These are phyloP conservation scores for Pogonognathellus flavescens DNA, from an alignment of 1,140 invertebrate genomes.

Conservation along the genomic window DNA sequence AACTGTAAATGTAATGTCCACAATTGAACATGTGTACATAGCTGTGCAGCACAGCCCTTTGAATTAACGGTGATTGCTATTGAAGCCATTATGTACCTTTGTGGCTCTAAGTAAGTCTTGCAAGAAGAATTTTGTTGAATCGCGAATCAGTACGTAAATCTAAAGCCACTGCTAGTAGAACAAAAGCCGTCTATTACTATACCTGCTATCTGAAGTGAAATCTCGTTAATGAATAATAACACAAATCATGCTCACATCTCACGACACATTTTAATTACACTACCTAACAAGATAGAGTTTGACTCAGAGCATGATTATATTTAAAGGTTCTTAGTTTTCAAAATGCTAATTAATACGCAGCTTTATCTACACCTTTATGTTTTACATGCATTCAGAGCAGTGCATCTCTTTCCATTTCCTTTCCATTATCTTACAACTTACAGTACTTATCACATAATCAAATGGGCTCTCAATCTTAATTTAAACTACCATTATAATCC, in stretches of 20 bases:
- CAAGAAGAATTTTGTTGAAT: neutral
- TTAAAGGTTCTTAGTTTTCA: neutral
- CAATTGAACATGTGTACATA: no score
- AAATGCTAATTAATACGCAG: no score
- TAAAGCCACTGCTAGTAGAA: neutral
- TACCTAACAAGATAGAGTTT: neutral
- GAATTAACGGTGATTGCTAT: neutral
- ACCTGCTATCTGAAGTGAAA: slow-evolving; percentile 4
- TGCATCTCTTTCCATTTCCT: neutral
- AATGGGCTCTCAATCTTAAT: slow-evolving; percentile 21
- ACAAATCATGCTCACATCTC: slow-evolving; percentile 33
- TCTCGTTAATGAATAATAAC: slow-evolving; percentile 45
- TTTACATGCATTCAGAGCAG: no score
- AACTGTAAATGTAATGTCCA: slow-evolving; percentile 8
- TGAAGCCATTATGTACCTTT: neutral
- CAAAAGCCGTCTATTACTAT: neutral
- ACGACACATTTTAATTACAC: slow-evolving; percentile 34
- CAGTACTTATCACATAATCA: slow-evolving; percentile 31
- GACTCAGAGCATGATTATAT: neutral
- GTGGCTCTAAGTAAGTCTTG: neutral
- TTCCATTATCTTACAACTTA: slow-evolving; percentile 3
- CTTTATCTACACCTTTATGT: neutral
- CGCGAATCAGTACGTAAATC: slow-evolving; percentile 13
- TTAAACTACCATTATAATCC: slow-evolving; percentile 16
- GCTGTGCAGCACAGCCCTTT: no score